Base-by-base conservation (phyloP, 2,888 invertebrate species). In the Lasioglossum lativentre region DNA sequence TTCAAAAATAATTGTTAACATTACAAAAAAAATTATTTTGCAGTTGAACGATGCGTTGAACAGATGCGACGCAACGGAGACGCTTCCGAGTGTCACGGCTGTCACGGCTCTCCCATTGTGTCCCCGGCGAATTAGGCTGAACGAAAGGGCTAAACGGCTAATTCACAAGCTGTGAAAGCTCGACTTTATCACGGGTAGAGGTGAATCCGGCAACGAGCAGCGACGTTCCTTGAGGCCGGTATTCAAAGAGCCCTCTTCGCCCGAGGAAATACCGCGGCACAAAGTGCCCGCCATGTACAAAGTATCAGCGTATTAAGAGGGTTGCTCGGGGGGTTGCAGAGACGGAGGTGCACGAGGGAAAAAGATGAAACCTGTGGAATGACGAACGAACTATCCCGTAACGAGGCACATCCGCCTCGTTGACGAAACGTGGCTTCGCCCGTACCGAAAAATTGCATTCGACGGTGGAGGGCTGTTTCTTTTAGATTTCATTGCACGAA, bases 211-310 rank as follows among this genome's bases (percentile, higher is more conserved):
- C 56, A 80, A 86, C 82, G 81, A 85, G 74, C 68, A 47, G 56
- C 42, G 72, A 86, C 83, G 75, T 85, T 88, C 77, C 80, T 72
- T 76, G 70, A 83, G 30, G 82, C 76, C n/a, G 78, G 75, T 75
- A 85, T 88, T 85, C 81, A 88, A 89, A 89, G 88, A 86, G 83
- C 80, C 82, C 88, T 79, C 86, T 88, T 71, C 70, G 70, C 85
- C 80, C 68, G 42, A 72, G 75, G 83, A 56, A 52, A 82, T 66
- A 66, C 40, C 66, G 78, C 73, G 85, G 66, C 78, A 80, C 83
- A 86, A 86, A 90, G 86, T 86, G 85, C 77, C 80, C 68, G 74
- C 66, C 73, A 77, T 79, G 78, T 79, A 77, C 80, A 77, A 78
- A 73, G 86, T 86, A 83, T 78, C 77, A 71, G 81, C 76, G 70